phyloP scores from a whole-genome alignment of 2,888 invertebrate species.

The Leptinotarsa haldemani region DNA sequence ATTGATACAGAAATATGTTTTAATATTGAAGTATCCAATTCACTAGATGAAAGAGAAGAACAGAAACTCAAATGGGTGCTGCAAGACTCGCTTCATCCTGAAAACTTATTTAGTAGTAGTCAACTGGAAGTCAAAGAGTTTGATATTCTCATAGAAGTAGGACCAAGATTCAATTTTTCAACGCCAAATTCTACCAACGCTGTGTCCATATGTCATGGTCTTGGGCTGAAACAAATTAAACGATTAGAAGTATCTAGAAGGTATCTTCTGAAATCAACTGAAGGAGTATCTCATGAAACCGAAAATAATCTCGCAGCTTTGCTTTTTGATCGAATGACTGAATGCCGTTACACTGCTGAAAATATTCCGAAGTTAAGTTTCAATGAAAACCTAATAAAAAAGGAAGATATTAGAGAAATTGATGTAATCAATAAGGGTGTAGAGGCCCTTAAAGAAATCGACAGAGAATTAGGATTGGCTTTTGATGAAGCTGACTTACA shows the following conservation, averaged over 20 bases:
- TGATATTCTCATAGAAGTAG: constrained; percentile 82
- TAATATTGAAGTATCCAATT: constrained; percentile 76
- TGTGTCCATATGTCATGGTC: constrained; percentile 90
- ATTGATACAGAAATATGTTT: constrained; percentile 83
- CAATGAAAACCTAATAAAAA: constrained; percentile 74
- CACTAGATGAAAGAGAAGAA: constrained; percentile 72
- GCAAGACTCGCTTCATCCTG: constrained; percentile 75
- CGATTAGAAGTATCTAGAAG: constrained; percentile 86
- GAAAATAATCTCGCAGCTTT: constrained; percentile 69
- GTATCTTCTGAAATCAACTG: constrained; percentile 72
- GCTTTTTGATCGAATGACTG: constrained; percentile 94
- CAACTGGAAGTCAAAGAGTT: constrained; percentile 65
- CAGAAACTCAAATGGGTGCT: constrained; percentile 83
- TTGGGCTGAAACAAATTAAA: constrained; percentile 79
- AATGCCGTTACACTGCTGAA: constrained; percentile 81
- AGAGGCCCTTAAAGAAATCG: constrained; percentile 82
- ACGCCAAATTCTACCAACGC: constrained; percentile 97
- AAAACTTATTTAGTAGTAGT: constrained; percentile 70
- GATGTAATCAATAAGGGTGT: constrained; percentile 83
- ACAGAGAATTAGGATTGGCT: constrained; percentile 76
- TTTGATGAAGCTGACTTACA: constrained; percentile 94
- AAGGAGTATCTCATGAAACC: constrained; percentile 62
- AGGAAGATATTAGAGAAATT: constrained; percentile 84
- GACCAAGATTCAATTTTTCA: constrained; percentile 93
- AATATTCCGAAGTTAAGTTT: constrained; percentile 76